Conservation (phyloP, 2,113 vertebrate genomes). For the Pelodiscus sinensis region DNA sequence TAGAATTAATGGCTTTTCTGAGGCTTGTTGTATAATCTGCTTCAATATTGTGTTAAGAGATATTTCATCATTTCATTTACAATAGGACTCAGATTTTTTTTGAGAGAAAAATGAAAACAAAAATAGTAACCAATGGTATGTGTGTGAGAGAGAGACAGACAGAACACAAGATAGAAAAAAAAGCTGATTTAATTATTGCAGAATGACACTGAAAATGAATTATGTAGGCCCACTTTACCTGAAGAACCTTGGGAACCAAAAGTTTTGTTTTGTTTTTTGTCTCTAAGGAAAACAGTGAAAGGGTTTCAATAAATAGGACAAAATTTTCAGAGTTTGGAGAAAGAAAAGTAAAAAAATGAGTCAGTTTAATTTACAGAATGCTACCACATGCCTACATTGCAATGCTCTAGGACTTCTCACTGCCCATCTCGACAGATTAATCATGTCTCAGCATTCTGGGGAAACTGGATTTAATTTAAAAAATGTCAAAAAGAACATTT, state of each 20-base stretch:
- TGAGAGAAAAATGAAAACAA: constrained; percentile 49
- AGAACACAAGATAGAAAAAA: constrained; percentile 5
- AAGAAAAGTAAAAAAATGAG: background rate
- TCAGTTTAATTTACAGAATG: background rate
- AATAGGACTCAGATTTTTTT: constrained; percentile 42
- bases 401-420: background rate
- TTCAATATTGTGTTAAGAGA: constrained; percentile 27
- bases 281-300: constrained; percentile 43
- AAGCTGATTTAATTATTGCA: constrained; percentile 51
- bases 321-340: background rate
- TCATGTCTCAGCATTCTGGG: background rate
- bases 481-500: constrained; percentile 48
- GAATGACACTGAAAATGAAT: constrained; percentile 21
- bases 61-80: background rate
- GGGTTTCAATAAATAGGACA: constrained; percentile 15
- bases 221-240: constrained; percentile 14
- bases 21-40: background rate
- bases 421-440: background rate
- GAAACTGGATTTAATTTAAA: constrained; percentile 17
- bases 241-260: constrained; percentile 49
- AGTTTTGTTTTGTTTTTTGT: background rate
- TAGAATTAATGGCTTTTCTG: constrained; percentile 6
- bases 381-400: background rate
- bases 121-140: constrained; percentile 41
- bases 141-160: constrained; percentile 34